Evolutionary conservation across 2,113 vertebrate genomes (phyloP).

Genomic region (Zosterops lateralis): DNA sequence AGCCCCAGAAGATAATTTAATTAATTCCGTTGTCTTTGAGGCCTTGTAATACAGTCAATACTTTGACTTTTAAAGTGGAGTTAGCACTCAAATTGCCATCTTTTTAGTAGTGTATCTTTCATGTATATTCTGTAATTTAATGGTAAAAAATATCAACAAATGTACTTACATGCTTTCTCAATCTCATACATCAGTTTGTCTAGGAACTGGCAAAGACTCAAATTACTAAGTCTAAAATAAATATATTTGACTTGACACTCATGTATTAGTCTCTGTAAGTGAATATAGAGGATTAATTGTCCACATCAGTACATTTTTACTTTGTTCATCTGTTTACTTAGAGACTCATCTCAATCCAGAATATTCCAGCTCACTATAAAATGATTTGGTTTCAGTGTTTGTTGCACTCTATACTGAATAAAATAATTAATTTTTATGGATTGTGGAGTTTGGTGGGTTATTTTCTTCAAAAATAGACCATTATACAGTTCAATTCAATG

Average conservation of each 20-base stretch:
- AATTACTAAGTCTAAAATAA: neutral
- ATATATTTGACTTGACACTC: neutral
- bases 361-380: neutral
- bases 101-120: neutral
- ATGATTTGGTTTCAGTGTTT: neutral
- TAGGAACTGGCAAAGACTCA: neutral
- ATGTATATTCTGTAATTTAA: neutral
- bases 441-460: accelerated
- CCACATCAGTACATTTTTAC: neutral
- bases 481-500: neutral
- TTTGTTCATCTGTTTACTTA: neutral
- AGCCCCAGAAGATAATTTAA: neutral
- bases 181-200: neutral
- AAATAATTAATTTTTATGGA: neutral
- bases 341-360: neutral
- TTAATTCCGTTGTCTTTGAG: neutral
- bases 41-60: neutral
- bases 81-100: neutral
- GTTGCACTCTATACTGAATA: neutral
- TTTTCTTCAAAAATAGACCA: neutral
- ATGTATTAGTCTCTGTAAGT: neutral
- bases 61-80: neutral
- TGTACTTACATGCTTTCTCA: neutral
- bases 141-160: neutral
- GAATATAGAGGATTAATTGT: neutral